Evolutionary conservation across 2,113 vertebrate species (phyloP).

Genomic region (Ictalurus furcatus): DNA sequence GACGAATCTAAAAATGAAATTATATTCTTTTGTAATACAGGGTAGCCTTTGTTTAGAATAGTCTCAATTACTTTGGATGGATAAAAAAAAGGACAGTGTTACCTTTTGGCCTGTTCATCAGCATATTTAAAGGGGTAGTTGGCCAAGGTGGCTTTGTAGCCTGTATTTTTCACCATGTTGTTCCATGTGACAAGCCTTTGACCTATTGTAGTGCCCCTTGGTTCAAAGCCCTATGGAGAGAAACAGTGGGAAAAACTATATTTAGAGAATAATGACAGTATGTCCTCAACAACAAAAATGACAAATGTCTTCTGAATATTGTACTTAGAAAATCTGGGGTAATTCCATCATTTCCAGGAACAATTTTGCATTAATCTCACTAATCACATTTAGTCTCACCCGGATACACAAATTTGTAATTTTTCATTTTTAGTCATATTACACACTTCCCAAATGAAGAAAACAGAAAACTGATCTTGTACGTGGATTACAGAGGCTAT

Average conservation of each 20-base stretch:
- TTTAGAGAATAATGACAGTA: background rate
- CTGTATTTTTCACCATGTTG: conserved; percentile 99
- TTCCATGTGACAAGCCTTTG: conserved; percentile 98
- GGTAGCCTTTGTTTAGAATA: background rate
- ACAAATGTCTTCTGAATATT: background rate
- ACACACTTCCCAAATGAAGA: background rate
- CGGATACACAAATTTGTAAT: background rate
- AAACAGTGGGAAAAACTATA: background rate
- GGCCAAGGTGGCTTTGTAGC: conserved; percentile 95
- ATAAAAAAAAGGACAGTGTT: conserved; percentile 50
- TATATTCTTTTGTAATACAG: background rate
- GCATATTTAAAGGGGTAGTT: conserved; percentile 99
- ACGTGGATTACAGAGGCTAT: background rate
- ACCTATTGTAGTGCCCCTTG: conserved; percentile 93
- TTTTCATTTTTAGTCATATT: background rate
- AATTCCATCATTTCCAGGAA: background rate
- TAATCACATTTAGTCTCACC: background rate
- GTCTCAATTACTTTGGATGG: background rate
- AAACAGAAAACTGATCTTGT: background rate
- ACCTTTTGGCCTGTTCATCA: conserved; percentile 97
- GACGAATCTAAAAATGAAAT: background rate
- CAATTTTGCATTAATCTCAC: background rate
- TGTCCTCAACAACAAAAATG: background rate
- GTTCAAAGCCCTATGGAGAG: conserved; percentile 89
- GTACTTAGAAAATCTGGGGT: background rate